Percentiles rank a stretch among this genome's conserved stretches.
Conservation (phyloP, 1,140 invertebrate genomes). For the Penaeus indicus region DNA sequence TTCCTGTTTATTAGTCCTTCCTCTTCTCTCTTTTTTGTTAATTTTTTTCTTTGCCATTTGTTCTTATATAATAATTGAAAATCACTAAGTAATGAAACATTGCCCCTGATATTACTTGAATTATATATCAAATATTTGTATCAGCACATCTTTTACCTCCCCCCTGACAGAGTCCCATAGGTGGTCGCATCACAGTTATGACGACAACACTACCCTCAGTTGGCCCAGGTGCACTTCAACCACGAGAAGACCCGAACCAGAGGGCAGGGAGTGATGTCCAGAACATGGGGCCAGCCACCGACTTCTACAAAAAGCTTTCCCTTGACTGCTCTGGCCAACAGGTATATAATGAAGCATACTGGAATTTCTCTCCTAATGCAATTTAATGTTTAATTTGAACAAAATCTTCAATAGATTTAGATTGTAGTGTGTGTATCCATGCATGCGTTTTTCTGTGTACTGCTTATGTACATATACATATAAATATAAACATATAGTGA, state of each 20-base stretch:
- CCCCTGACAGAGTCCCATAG: conserved; percentile 55
- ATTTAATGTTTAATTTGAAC: not conserved
- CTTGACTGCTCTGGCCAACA: conserved; percentile 97
- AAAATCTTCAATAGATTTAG: no score
- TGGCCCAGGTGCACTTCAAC: conserved; percentile 88
- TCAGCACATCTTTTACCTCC: not conserved
- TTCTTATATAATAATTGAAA: no score
- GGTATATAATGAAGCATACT: conserved; percentile 72
- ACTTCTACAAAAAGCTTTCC: conserved; percentile 98
- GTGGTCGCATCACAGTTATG: conserved; percentile 93
- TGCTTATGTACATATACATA: no score
- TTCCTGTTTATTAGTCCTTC: not conserved
- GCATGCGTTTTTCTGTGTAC: not conserved
- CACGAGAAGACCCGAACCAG: conserved; percentile 88
- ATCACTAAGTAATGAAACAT: no score
- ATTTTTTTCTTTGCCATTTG: not conserved
- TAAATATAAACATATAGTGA: no score
- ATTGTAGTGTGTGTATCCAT: not conserved
- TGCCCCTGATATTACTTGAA: not conserved
- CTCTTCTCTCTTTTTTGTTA: not conserved
- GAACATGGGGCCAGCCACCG: conserved; percentile 92
- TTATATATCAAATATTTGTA: not conserved
- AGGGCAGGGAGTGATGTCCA: conserved; percentile 81
- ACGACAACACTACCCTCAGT: conserved; percentile 91
- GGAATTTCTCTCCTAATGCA: not conserved